Base-by-base conservation (phyloP, 1,140 invertebrate genomes). In the Sarcophaga peregrina region DNA sequence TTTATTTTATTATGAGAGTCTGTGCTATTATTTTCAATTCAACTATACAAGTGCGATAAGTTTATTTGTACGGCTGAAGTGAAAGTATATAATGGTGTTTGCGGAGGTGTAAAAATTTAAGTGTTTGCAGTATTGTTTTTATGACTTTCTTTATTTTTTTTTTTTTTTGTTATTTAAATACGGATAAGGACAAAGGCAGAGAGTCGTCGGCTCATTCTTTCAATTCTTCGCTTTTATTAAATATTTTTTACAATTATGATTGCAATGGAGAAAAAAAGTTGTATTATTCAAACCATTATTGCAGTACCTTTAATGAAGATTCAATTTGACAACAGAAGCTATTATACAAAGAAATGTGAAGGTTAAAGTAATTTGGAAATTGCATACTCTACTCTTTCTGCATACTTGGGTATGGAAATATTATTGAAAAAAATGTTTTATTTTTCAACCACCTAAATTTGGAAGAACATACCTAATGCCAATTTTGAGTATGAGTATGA, bases 331-430 rank as follows among this genome's bases (percentile, higher is more conserved):
- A 17, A 68, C n/a, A 68, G 20, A 68, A 68, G 17, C 15, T 8
- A 7, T 9, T 20, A 17, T n/a, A 17, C n/a, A 68, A 17, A 25
- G 8, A n/a, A n/a, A n/a, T 68, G 20, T 68, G 62, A 68, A 68
- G 62, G 62, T 68, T 68, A 25, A 20, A 68, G 62, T 68, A 68
- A 68, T 68, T 68, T 68, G 8, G n/a, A 68, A 68, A 68, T n/a
- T 37, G 1, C 1, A 37, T 4, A 37, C 25, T 37, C 25, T 37
- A 37, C 25, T 37, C 4, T 37, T 37, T 37, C 25, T 1, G 25
- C 25, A 37, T 37, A 2, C 25, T 37, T 37, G 25, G 1, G 1
- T 37, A 37, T 37, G 25, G 25, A 37, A 37, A 37, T 37, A 4
- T 37, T 37, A 37, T 37, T 37, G 25, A 37, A 37, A 37, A 37